phyloP scores from a whole-genome alignment of 2,797 vertebrate species.

The Sebastes cheni region DNA sequence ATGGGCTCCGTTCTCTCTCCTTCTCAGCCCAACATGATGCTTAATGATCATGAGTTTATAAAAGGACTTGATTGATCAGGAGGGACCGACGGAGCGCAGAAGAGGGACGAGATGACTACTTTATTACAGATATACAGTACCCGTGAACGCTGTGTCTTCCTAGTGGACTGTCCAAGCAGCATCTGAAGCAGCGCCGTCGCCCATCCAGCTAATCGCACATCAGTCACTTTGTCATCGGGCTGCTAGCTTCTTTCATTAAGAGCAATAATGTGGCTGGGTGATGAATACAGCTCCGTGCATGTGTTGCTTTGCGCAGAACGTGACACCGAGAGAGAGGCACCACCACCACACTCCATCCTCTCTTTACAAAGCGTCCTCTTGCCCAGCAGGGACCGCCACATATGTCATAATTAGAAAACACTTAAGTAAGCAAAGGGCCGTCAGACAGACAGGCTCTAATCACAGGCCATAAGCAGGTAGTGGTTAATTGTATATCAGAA shows the following conservation, averaged over 20 bases:
- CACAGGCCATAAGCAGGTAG: constrained; percentile 87
- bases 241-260: constrained; percentile 91
- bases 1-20: constrained; percentile 74
- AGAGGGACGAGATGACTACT: constrained; percentile 87
- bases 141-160: constrained; percentile 65
- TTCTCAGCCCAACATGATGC: constrained; percentile 80
- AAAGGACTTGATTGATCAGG: constrained; percentile 89
- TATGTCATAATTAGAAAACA: constrained; percentile 99
- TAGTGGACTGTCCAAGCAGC: constrained; percentile 70
- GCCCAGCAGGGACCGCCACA: constrained; percentile 89
- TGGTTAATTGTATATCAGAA: constrained; percentile 88
- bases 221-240: constrained; percentile 93
- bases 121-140: constrained; percentile 85
- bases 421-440: constrained; percentile 92
- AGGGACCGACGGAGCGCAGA: constrained; percentile 77
- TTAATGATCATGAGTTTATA: constrained; percentile 91
- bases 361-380: constrained; percentile 93
- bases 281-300: constrained; percentile 86
- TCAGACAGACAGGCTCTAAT: constrained; percentile 83
- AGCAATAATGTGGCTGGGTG: constrained; percentile 90
- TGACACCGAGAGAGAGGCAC: constrained; percentile 82
- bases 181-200: constrained; percentile 70
- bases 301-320: constrained; percentile 83
- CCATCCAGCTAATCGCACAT: constrained; percentile 87
- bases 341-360: constrained; percentile 81